Conservation (phyloP, 2,113 vertebrate genomes). For the Onychostoma macrolepis region DNA sequence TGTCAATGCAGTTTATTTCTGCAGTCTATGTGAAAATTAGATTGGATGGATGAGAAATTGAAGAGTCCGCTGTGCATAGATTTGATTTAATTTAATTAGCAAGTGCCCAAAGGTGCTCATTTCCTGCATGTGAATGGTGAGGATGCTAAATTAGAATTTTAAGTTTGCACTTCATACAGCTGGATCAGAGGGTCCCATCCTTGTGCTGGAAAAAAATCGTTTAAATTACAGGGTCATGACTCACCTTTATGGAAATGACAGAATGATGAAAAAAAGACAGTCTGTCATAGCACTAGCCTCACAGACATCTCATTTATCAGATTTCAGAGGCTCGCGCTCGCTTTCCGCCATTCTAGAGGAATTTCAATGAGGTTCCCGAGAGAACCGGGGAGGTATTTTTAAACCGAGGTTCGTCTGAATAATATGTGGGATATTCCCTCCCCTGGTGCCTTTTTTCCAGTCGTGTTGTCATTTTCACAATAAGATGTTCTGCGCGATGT, state of each 20-base stretch:
- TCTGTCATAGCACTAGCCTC: slow-evolving; percentile 40
- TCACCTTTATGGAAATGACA: slow-evolving; percentile 47
- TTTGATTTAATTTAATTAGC: slow-evolving; percentile 46
- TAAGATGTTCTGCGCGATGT: background rate
- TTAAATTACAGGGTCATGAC: slow-evolving; percentile 45
- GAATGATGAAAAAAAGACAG: slow-evolving; percentile 11
- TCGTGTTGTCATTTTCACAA: background rate
- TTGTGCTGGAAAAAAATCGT: slow-evolving; percentile 2
- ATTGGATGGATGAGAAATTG: background rate
- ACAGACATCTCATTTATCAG: slow-evolving; percentile 46
- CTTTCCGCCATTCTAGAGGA: slow-evolving; percentile 15
- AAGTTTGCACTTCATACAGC: background rate
- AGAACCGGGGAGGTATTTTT: slow-evolving; percentile 24
- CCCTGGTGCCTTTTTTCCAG: background rate
- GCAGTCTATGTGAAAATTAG: slow-evolving; percentile 10
- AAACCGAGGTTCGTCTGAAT: slow-evolving; percentile 19
- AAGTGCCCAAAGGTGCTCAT: background rate
- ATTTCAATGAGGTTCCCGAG: slow-evolving; percentile 41
- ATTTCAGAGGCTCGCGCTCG: slow-evolving; percentile 37
- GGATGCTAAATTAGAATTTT: background rate
- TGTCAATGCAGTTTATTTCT: background rate
- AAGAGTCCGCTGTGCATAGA: background rate
- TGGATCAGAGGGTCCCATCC: slow-evolving; percentile 15
- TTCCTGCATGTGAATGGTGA: background rate
- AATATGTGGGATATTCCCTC: slow-evolving; percentile 33